Conservation (phyloP, 2,888 invertebrate species). For the Pyrochroa serraticornis region DNA sequence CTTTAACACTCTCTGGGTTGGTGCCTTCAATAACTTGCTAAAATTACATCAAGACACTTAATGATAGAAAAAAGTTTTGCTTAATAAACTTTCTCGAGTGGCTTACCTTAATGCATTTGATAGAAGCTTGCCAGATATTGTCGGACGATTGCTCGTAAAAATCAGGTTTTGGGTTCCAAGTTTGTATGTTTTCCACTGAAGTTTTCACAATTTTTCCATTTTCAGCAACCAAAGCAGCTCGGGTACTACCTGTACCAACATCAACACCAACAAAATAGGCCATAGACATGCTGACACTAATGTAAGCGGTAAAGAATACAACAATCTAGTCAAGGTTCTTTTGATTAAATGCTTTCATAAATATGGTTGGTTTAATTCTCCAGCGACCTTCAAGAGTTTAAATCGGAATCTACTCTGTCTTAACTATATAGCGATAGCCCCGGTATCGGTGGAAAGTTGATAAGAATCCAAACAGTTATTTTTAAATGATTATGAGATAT, state of each 20-base stretch:
- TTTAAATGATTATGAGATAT: neutral
- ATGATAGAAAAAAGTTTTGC: neutral
- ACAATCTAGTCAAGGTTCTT: slow-evolving; percentile 14
- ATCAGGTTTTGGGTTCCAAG: slow-evolving; percentile 77
- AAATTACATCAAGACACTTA: slow-evolving; percentile 30
- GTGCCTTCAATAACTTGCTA: slow-evolving; percentile 67
- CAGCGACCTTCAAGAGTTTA: slow-evolving; percentile 2
- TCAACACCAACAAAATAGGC: slow-evolving; percentile 84
- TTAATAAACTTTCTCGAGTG: neutral
- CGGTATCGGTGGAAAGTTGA: neutral
- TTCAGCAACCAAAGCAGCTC: slow-evolving; percentile 79
- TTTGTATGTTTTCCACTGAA: slow-evolving; percentile 70
- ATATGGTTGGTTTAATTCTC: neutral
- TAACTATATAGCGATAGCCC: neutral
- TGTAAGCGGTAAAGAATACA: neutral
- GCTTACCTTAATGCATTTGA: slow-evolving; percentile 76
- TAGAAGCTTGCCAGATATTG: slow-evolving; percentile 83
- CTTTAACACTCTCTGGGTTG: slow-evolving; percentile 68
- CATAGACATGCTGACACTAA: slow-evolving; percentile 3
- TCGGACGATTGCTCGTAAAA: slow-evolving; percentile 91
- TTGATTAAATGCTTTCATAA: neutral
- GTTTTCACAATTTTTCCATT: slow-evolving; percentile 71
- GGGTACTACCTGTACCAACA: slow-evolving; percentile 89
- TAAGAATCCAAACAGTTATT: neutral
- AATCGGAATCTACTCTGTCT: neutral